Conservation (phyloP, 2,797 vertebrate genomes). For the Oophaga sylvatica region DNA sequence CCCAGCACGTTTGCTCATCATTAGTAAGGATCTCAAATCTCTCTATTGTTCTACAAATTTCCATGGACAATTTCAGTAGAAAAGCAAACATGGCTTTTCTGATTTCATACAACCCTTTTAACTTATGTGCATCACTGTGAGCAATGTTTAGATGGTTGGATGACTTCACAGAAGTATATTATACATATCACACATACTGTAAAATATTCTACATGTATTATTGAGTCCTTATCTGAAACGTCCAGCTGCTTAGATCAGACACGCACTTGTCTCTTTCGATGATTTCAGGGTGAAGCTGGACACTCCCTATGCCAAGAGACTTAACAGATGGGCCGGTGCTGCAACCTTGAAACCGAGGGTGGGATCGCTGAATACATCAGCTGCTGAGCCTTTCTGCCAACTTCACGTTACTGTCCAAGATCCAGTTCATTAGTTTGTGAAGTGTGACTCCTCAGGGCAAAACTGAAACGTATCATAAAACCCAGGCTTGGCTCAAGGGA, state of each 20-base stretch:
- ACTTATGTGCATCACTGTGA: not conserved
- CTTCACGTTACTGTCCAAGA: constrained; percentile 12
- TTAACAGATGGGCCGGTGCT: constrained; percentile 8
- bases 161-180: not conserved
- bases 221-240: constrained; percentile 25
- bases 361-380: constrained; percentile 22
- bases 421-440: constrained; percentile 27
- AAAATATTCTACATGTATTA: constrained; percentile 4
- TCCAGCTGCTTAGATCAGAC: constrained; percentile 44
- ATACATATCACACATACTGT: not conserved
- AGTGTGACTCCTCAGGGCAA: constrained; percentile 8
- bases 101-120: not conserved
- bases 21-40: too few relatives aligned
- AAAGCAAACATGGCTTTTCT: not conserved
- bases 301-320: constrained; percentile 14
- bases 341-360: constrained; percentile 23
- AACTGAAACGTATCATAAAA: constrained; percentile 1
- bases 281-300: constrained; percentile 21
- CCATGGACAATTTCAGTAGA: not conserved
- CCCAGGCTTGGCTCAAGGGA: constrained; percentile 13
- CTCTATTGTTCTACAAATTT: too few relatives aligned
- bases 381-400: constrained; percentile 18
- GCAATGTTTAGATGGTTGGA: not conserved
- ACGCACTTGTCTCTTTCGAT: constrained; percentile 22
- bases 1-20: too few relatives aligned